Evolutionary conservation across 1,140 invertebrate species (phyloP).

Genomic region (Lamellibrachia luymesi): DNA sequence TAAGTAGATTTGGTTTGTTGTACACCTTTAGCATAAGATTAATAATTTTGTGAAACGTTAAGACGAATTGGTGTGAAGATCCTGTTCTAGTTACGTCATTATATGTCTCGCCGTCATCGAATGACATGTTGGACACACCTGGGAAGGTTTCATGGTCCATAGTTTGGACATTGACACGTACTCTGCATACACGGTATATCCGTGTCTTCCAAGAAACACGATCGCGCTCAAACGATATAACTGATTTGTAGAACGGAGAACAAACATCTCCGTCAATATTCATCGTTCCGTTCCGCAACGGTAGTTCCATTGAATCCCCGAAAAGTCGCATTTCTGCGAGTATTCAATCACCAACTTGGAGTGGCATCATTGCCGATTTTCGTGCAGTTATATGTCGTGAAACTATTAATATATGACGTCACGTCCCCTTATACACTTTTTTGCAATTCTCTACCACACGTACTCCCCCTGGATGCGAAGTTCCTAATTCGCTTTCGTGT

Average conservation of each 20-base stretch:
- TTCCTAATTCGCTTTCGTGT: background rate
- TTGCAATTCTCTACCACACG: background rate
- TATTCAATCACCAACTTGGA: no score
- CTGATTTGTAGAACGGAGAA: background rate
- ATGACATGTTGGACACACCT: no score
- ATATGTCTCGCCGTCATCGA: background rate
- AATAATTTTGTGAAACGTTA: no score
- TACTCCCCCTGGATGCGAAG: background rate
- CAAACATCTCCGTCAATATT: background rate
- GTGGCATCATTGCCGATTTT: no score
- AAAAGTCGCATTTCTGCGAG: background rate
- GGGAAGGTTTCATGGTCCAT: no score
- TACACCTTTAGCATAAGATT: no score
- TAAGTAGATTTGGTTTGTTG: no score
- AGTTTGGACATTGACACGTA: no score
- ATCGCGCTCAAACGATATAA: background rate
- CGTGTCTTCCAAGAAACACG: no score
- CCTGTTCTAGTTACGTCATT: background rate
- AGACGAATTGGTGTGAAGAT: no score
- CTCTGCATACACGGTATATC: no score
- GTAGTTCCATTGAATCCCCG: background rate
- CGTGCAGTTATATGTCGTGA: background rate
- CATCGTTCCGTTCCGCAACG: background rate
- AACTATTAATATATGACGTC: background rate
- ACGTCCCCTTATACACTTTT: background rate